Base-by-base conservation (phyloP, 2,797 vertebrate genomes). In the Chelonia mydas region DNA sequence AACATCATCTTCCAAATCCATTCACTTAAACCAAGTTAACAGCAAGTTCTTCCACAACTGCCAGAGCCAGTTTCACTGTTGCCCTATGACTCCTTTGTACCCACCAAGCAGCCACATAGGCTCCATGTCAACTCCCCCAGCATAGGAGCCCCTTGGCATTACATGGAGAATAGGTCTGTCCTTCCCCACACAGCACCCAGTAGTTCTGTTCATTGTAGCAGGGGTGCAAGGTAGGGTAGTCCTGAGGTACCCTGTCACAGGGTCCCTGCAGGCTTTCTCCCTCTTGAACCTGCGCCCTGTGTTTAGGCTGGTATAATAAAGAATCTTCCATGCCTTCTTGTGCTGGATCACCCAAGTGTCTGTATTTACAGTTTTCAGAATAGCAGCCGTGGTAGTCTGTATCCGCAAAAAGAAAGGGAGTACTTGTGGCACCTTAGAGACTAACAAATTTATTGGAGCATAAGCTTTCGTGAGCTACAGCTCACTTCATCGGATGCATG, bases 11-110 rank as follows among this genome's bases (percentile, higher is more conserved):
- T 90, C 51, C 79, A 83, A 41, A 80, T 41, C 55, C 50, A 41
- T 85, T 95, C 51, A 5, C 76, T 51, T 12, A 21, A 23, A 37
- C 59, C 55, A 68, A 51, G 49, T 89, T 84, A 89, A 59, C 33
- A 84, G 59, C 45, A 86, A 0, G 0, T 1, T 37, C 31, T 92
- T 86, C 82, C 25, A 78, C 54, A 10, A 51, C 4, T 49, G 53
- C 80, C 55, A 21, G 41, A 41, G 83, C 19, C 0, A 0, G 7
- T 51, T 86, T 68, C 50, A 33, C 7, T 17, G 31, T 16, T 61
- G 31, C 15, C 59, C 61, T 19, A 3, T 65, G 33, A 33, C 61
- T n/a, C 33, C 33, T 65, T 17, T 65, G 61, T 65, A 65, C 33
- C 13, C 8, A 68, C 33, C n/a, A 21, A n/a, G 33, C 61, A 68